phyloP scores from a whole-genome alignment of 2,888 invertebrate species.

The Physocephala rufipes region DNA sequence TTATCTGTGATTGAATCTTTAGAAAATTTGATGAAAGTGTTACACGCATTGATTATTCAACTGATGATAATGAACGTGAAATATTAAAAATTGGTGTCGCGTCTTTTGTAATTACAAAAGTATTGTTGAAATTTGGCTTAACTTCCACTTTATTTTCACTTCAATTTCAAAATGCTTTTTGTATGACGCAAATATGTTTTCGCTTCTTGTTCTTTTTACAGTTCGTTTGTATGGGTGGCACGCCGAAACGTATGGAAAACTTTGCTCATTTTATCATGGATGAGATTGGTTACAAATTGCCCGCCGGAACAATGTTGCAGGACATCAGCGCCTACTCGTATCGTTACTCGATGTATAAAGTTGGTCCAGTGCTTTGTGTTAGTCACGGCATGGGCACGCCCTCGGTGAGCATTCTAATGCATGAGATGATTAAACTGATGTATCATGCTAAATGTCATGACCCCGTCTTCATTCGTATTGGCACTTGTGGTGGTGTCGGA shows the following conservation, averaged over 20 bases:
- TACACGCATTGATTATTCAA: too few species aligned
- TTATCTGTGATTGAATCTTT: too few species aligned
- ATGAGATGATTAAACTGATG: conserved; percentile 96
- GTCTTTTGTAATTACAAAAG: too few species aligned
- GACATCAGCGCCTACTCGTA: conserved; percentile 93
- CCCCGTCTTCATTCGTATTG: conserved; percentile 92
- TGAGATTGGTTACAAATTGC: conserved; percentile 88
- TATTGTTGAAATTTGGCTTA: too few species aligned
- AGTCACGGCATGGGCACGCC: conserved; percentile 97
- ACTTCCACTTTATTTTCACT: too few species aligned
- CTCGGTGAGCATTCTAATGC: conserved; percentile 92
- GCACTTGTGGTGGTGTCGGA: conserved; percentile 94
- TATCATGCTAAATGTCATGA: conserved; percentile 87
- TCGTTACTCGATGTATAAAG: conserved; percentile 94
- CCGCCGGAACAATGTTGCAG: conserved; percentile 85
- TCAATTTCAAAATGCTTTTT: too few species aligned
- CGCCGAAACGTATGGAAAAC: conserved; percentile 91
- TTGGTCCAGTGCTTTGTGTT: conserved; percentile 65
- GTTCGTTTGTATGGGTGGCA: conserved; percentile 98
- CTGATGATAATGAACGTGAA: too few species aligned
- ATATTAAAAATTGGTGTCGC: too few species aligned
- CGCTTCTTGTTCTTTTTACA: conserved; percentile 62
- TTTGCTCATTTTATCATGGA: conserved; percentile 92
- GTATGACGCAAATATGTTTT: neutral
- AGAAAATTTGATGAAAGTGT: too few species aligned